A percentile compares a stretch with the other conserved stretches of the same genome.
These are phyloP conservation scores for Rhagium mordax DNA, from an alignment of 2,888 invertebrate genomes.

Conservation along the genomic window DNA sequence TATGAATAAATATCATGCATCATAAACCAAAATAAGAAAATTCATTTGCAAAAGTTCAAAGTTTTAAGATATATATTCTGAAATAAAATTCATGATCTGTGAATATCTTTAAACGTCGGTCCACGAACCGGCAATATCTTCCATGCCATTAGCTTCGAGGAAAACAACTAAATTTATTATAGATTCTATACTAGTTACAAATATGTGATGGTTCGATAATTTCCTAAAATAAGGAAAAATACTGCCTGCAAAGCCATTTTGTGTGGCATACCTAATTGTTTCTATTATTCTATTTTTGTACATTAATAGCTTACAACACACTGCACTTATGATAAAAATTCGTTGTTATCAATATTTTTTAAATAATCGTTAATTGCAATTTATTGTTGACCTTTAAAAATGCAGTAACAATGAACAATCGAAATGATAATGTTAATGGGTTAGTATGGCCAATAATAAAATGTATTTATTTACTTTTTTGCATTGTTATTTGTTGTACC, in stretches of 20 bases:
- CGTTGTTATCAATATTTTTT: background rate
- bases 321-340: background rate
- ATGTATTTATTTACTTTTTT: background rate
- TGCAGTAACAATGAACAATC: background rate
- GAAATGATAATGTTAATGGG: background rate
- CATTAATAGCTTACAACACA: background rate
- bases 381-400: background rate
- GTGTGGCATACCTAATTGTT: too few relatives aligned
- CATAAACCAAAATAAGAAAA: slow-evolving; percentile 9
- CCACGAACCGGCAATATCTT: slow-evolving; percentile 50
- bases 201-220: background rate
- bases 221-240: background rate
- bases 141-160: slow-evolving; percentile 54
- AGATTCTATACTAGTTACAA: slow-evolving; percentile 26
- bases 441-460: background rate
- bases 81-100: slow-evolving; percentile 57
- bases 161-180: slow-evolving; percentile 57
- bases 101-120: slow-evolving; percentile 51
- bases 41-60: slow-evolving; percentile 27
- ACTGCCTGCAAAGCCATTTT: background rate
- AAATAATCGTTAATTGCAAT: background rate
- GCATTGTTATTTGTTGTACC: background rate
- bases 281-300: background rate
- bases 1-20: slow-evolving; percentile 6
- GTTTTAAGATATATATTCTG: slow-evolving; percentile 39